These are phyloP conservation scores for Paradisaea rubra DNA, from an alignment of 2,113 vertebrate species.

Conservation along the genomic window DNA sequence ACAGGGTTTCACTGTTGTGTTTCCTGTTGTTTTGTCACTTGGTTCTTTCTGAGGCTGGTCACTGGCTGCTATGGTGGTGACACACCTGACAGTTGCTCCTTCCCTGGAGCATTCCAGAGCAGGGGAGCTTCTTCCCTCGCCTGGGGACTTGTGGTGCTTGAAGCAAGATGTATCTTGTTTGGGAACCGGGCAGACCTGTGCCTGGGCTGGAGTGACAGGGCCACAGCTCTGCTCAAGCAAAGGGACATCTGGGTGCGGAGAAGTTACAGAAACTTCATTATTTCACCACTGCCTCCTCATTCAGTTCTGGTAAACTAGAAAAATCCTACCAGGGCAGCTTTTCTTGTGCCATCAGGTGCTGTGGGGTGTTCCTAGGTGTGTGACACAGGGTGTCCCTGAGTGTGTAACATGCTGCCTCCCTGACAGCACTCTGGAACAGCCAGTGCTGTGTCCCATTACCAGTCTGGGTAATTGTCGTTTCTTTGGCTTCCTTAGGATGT, in stretches of 20 bases:
- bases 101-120: neutral
- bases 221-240: neutral
- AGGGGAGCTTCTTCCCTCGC: neutral
- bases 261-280: neutral
- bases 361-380: neutral
- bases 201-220: no score
- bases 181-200: neutral
- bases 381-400: neutral
- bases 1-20: neutral
- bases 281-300: neutral
- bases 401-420: neutral
- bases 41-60: neutral
- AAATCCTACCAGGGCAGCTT: neutral
- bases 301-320: neutral
- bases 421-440: accelerated
- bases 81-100: neutral
- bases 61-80: neutral
- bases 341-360: neutral
- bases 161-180: neutral
- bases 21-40: neutral
- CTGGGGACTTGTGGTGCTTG: neutral
- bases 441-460: neutral
- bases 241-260: neutral
- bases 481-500: neutral
- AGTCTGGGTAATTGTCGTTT: neutral